phyloP scores from a whole-genome alignment of 2,113 vertebrate species.

The Chrysochloris asiatica region DNA sequence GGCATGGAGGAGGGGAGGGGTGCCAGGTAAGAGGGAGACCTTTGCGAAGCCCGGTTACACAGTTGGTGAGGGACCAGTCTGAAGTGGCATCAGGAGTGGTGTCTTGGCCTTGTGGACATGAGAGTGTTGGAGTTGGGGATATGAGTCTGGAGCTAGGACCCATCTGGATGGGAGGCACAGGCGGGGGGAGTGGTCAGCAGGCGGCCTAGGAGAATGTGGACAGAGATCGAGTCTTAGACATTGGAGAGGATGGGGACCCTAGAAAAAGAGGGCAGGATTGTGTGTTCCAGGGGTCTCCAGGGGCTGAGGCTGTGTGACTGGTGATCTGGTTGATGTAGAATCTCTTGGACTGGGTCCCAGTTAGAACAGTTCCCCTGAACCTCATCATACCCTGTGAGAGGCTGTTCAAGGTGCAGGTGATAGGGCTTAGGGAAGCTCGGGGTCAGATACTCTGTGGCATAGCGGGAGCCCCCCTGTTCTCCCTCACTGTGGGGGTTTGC shows the following conservation, averaged over 20 bases:
- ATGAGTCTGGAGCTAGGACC: neutral
- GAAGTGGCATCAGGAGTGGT: neutral
- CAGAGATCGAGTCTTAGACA: neutral
- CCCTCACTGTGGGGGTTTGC: too few species aligned
- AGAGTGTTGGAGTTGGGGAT: neutral
- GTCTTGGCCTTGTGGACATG: neutral
- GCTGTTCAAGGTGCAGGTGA: too few species aligned
- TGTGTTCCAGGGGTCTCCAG: too few species aligned
- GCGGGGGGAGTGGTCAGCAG: neutral
- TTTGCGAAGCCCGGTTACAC: too few species aligned
- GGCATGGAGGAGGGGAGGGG: too few species aligned
- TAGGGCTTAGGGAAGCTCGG: too few species aligned
- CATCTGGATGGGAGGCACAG: neutral
- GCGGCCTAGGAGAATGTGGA: neutral
- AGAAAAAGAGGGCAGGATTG: neutral
- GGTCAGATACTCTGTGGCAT: too few species aligned
- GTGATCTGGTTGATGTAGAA: neutral
- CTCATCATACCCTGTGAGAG: too few species aligned
- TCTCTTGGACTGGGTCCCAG: neutral
- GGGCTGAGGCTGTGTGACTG: neutral
- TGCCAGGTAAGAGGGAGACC: too few species aligned
- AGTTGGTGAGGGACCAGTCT: neutral
- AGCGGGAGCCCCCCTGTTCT: too few species aligned
- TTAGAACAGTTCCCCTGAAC: neutral
- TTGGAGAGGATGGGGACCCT: too few species aligned